Evolutionary conservation across 2,888 invertebrate genomes (phyloP), one percentile per base, ranked within the genome.

Genomic region (Mamestra brassicae): DNA sequence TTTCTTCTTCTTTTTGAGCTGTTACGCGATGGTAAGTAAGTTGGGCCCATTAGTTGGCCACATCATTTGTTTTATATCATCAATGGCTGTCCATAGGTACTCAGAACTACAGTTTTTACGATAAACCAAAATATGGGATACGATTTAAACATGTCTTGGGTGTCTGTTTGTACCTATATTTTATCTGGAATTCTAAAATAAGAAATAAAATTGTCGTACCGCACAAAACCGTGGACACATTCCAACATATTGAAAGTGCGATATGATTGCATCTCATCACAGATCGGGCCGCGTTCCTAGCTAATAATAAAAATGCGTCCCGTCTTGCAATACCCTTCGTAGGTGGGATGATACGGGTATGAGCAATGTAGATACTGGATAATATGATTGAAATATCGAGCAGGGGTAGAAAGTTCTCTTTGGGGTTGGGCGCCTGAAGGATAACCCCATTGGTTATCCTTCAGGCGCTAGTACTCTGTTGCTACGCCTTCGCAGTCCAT

Each of bases 231-330:
- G n/a, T 76, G 84, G 54, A 38, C 3, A 55, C 58, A 47, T 15
- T 13, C 58, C 55, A 64, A 68, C 17, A 55, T 71, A 58, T 62
- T 74, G 55, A 60, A 73, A 65, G 76, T 72, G 63, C 68, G 71
- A 85, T 71, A 84, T 81, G 82, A 85, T 81, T 81, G 78, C 85
- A 70, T 84, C 65, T 66, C 74, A 74, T 84, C 67, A 57, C 60
- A 60, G 65, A 52, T 62, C 65, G 38, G 71, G 11, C 17, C 55
- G n/a, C 55, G 54, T 61, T 68, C 61, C 47, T 42, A 58, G 60
- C 47, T 72, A 63, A 72, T 81, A 71, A 76, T 80, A 84, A 68
- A 84, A 72, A 77, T 77, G 58, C 57, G 42, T 65, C 60, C 55
- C 65, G 50, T 45, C 26, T 73, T 58, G 77, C 71, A 72, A 82